These are phyloP conservation scores for Hyposoter didymator DNA, from an alignment of 2,888 invertebrate genomes.

Conservation along the genomic window DNA sequence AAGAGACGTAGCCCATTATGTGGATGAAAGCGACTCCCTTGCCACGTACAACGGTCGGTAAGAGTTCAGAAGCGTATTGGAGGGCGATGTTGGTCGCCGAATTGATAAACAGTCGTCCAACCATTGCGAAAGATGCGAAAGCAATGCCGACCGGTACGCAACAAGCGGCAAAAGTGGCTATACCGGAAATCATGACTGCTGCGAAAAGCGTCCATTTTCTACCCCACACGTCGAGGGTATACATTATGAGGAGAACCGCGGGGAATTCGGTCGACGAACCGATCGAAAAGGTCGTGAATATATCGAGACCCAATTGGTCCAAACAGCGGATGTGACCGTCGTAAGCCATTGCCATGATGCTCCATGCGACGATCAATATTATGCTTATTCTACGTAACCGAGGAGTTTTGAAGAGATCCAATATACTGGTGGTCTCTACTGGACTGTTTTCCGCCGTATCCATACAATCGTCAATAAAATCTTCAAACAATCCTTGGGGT, in stretches of 20 bases:
- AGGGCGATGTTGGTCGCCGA: constrained; percentile 94
- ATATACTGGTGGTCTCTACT: constrained; percentile 68
- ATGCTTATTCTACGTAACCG: constrained; percentile 74
- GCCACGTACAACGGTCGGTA: constrained; percentile 93
- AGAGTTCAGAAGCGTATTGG: constrained; percentile 93
- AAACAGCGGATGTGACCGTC: constrained; percentile 94
- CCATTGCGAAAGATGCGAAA: constrained; percentile 90
- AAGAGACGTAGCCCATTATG: constrained; percentile 93
- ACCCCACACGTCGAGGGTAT: constrained; percentile 91
- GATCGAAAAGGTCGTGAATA: constrained; percentile 92
- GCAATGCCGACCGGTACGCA: constrained; percentile 89
- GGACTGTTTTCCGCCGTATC: constrained; percentile 53
- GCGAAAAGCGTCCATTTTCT: constrained; percentile 92
- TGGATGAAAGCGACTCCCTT: constrained; percentile 94
- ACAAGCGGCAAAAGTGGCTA: constrained; percentile 90
- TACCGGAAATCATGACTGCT: constrained; percentile 90
- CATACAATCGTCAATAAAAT: constrained; percentile 83
- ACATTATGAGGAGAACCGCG: constrained; percentile 90
- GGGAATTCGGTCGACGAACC: constrained; percentile 92
- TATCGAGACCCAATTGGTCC: constrained; percentile 90
- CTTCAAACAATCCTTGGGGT: constrained; percentile 85
- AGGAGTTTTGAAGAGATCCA: constrained; percentile 82
- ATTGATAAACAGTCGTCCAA: constrained; percentile 92
- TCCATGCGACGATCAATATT: constrained; percentile 84
- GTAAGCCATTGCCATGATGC: constrained; percentile 92